phyloP scores from a whole-genome alignment of 1,140 invertebrate genomes.

The Tachypleus tridentatus region DNA sequence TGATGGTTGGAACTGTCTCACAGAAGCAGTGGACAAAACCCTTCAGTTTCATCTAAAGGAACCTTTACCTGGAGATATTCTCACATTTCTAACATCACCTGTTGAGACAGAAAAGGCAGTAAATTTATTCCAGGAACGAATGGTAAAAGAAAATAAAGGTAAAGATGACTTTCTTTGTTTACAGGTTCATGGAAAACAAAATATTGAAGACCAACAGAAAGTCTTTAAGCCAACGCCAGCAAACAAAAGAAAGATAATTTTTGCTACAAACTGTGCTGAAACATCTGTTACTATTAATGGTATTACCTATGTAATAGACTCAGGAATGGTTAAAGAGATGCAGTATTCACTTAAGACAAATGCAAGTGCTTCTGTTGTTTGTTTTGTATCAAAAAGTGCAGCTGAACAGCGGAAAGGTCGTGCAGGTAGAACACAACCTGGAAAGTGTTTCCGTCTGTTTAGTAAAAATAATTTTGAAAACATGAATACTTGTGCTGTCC shows the following conservation, averaged over 20 bases:
- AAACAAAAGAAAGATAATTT: constrained; percentile 78
- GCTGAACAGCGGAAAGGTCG: constrained; percentile 93
- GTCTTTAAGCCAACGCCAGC: constrained; percentile 39
- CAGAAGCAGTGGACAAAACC: constrained; percentile 54
- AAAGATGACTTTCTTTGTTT: constrained; percentile 25
- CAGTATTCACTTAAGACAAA: constrained; percentile 80
- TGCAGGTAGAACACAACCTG: constrained; percentile 56
- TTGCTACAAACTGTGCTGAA: constrained; percentile 97
- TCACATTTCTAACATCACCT: constrained; percentile 88
- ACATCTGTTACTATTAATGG: constrained; percentile 98
- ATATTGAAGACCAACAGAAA: constrained; percentile 42
- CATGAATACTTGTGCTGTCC: constrained; percentile 57
- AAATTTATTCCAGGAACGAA: constrained; percentile 40
- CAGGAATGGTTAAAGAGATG: constrained; percentile 96
- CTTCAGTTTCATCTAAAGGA: constrained; percentile 77
- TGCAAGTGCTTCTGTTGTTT: constrained; percentile 67
- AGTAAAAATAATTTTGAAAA: constrained; percentile 71
- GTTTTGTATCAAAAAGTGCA: constrained; percentile 78
- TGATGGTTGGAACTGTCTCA: constrained; percentile 72
- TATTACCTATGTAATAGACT: constrained; percentile 92
- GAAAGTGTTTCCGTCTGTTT: constrained; percentile 69
- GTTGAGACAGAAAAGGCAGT: constrained; percentile 74
- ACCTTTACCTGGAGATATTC: constrained; percentile 60
- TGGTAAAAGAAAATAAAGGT: constrained; percentile 17
- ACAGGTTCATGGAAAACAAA: constrained; percentile 44